phyloP scores from a whole-genome alignment of 2,888 invertebrate species.

The Lamellibrachia columna region DNA sequence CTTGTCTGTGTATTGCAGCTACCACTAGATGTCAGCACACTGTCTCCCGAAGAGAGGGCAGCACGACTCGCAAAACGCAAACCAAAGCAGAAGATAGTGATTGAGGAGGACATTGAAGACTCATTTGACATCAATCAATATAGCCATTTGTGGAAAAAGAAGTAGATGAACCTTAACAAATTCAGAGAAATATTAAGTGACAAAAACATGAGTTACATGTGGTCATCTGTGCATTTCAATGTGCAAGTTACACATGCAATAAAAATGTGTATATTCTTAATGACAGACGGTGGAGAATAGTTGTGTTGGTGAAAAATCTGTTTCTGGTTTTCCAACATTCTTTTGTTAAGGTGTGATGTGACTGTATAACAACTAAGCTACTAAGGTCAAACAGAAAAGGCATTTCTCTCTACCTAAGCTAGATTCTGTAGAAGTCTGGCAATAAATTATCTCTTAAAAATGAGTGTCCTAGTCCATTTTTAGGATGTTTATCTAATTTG shows the following conservation, averaged over 20 bases:
- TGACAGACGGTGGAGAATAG: neutral
- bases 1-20: constrained; percentile 72
- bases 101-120: constrained; percentile 80
- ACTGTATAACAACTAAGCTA: neutral
- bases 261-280: constrained; percentile 5
- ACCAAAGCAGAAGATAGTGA: constrained; percentile 81
- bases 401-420: neutral
- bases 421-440: no score
- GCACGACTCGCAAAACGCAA: constrained; percentile 79
- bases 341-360: neutral
- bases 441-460: no score
- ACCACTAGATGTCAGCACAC: constrained; percentile 80
- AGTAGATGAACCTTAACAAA: neutral
- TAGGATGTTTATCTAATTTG: no score
- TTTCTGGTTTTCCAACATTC: neutral
- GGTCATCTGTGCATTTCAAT: neutral
- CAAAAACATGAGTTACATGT: neutral
- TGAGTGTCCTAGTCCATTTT: no score
- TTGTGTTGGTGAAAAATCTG: neutral
- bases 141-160: constrained; percentile 48
- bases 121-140: constrained; percentile 85
- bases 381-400: neutral
- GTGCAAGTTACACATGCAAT: neutral
- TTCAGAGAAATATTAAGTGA: neutral
- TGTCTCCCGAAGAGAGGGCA: constrained; percentile 81